Evolutionary conservation across 92 coral and sea anemone species (phyloP).

Genomic region (Nematostella vectensis): DNA sequence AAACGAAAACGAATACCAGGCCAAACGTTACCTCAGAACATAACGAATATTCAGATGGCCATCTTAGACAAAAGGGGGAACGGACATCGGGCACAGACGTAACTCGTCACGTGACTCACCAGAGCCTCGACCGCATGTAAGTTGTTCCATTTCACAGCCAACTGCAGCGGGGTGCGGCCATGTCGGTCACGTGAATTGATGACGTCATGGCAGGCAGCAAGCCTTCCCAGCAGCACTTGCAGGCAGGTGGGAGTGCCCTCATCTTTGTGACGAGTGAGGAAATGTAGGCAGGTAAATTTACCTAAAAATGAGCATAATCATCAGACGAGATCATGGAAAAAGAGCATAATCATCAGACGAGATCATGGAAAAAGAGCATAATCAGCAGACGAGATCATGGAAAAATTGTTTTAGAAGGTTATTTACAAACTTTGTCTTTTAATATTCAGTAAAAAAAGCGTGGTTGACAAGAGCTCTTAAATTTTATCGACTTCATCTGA

Average conservation of each 20-base stretch:
- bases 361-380: slow-evolving; percentile 3
- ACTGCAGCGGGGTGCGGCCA: slow-evolving; percentile 76
- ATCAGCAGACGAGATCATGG: neutral
- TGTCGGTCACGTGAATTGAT: slow-evolving; percentile 54
- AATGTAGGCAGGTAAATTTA: slow-evolving; percentile 65
- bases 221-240: slow-evolving; percentile 14
- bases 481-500: too few species aligned
- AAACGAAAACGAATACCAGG: neutral
- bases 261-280: slow-evolving; percentile 6
- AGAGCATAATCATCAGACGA: neutral
- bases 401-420: too few species aligned
- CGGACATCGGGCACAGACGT: too few species aligned
- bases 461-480: too few species aligned
- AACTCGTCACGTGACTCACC: too few species aligned
- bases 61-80: too few species aligned
- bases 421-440: neutral
- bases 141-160: slow-evolving; percentile 58
- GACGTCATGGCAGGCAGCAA: slow-evolving; percentile 21
- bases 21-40: too few species aligned
- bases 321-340: slow-evolving; percentile 2
- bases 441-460: too few species aligned
- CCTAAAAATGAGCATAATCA: slow-evolving; percentile 18
- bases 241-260: slow-evolving; percentile 1
- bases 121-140: slow-evolving; percentile 42
- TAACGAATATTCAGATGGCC: too few species aligned